Conservation (phyloP, 2,888 invertebrate genomes). For the Eristalinus aeneus region DNA sequence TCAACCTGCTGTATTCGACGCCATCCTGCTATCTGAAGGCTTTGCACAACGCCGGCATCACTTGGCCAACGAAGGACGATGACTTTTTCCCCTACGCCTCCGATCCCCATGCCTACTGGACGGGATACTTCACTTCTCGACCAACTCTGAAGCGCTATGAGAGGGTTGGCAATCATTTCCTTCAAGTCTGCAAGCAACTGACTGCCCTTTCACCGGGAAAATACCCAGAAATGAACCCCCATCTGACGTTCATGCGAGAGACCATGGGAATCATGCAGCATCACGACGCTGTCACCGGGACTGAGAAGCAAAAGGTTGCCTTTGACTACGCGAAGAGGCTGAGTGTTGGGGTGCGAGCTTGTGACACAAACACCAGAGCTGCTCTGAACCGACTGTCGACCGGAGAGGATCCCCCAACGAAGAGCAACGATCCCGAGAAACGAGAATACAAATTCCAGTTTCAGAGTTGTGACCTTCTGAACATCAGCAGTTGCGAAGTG, state of each 20-base stretch:
- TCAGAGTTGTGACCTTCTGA: slow-evolving; percentile 84
- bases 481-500: slow-evolving; percentile 87
- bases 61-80: slow-evolving; percentile 88
- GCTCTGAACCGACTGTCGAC: slow-evolving; percentile 72
- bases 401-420: slow-evolving; percentile 50
- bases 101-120: slow-evolving; percentile 94
- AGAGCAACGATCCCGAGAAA: slow-evolving; percentile 11
- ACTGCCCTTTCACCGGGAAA: slow-evolving; percentile 82
- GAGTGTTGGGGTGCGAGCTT: slow-evolving; percentile 83
- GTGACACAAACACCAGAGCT: slow-evolving; percentile 52
- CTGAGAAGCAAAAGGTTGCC: slow-evolving; percentile 92
- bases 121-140: slow-evolving; percentile 93
- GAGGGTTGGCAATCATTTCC: slow-evolving; percentile 86
- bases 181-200: slow-evolving; percentile 90
- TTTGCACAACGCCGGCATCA: slow-evolving; percentile 85
- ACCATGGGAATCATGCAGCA: slow-evolving; percentile 88
- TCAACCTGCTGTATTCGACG: slow-evolving; percentile 92
- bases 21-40: slow-evolving; percentile 92
- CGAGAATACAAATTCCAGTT: slow-evolving; percentile 75
- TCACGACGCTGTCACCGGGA: slow-evolving; percentile 93
- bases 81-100: slow-evolving; percentile 97
- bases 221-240: slow-evolving; percentile 45
- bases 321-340: slow-evolving; percentile 92
- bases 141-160: slow-evolving; percentile 91
- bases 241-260: slow-evolving; percentile 85